phyloP scores from a whole-genome alignment of 2,888 invertebrate genomes.

The Unio pictorum region DNA sequence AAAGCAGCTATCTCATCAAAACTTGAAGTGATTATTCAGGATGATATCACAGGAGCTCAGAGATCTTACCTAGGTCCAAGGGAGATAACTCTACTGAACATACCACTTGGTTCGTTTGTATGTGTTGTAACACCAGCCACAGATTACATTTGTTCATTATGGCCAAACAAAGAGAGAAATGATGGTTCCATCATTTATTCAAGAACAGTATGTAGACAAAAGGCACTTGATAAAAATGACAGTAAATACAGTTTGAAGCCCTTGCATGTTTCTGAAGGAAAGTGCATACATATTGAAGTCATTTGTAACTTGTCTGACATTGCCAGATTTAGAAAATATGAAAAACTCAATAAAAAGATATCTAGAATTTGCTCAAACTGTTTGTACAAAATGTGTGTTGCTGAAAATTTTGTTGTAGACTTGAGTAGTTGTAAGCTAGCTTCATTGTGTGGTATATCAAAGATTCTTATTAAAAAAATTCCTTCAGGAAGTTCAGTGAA shows the following conservation, averaged over 20 bases:
- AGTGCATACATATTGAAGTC: constrained; percentile 15
- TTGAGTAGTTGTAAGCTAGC: constrained; percentile 38
- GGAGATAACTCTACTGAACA: constrained; percentile 17
- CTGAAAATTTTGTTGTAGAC: constrained; percentile 30
- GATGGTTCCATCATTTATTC: constrained; percentile 9
- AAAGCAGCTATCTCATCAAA: no score
- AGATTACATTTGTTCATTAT: constrained; percentile 36
- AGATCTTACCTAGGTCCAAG: constrained; percentile 36
- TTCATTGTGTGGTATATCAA: constrained; percentile 46
- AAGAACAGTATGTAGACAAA: neutral
- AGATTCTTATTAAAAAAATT: constrained; percentile 34
- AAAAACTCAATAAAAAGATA: constrained; percentile 8
- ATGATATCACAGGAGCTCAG: constrained; percentile 17
- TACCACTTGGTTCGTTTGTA: constrained; percentile 27
- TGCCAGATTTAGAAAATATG: constrained; percentile 15
- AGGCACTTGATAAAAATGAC: neutral
- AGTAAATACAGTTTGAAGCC: neutral
- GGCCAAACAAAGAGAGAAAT: constrained; percentile 21
- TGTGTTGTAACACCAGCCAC: constrained; percentile 13
- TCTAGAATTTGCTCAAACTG: constrained; percentile 35
- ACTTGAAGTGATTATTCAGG: neutral
- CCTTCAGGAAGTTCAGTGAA: neutral
- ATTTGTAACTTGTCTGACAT: constrained; percentile 25
- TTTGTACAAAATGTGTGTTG: constrained; percentile 39
- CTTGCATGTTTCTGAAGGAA: no score